Evolutionary conservation across 2,888 invertebrate species (phyloP), one percentile per base, ranked within the genome.

Genomic region (Atrina japonica): DNA sequence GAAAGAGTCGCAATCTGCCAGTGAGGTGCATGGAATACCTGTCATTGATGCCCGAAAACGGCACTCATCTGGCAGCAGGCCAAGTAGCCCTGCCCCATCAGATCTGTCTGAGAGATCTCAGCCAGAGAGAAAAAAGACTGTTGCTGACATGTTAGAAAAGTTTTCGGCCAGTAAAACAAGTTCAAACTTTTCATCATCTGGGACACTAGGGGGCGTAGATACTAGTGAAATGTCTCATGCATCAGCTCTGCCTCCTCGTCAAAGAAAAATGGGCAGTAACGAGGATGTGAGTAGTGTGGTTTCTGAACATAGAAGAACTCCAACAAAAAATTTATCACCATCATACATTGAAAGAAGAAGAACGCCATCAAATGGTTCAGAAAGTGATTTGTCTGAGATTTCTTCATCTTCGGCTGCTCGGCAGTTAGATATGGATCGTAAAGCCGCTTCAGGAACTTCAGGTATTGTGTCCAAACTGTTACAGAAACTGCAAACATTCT

Each of bases 1-100:
- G 5, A 81, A 81, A 59, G 73, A 79, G 9, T 70, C 78, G 25
- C 73, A 80, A 16, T 75, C 67, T 16, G 69, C 74, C n/a, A 75
- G 77, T n/a, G 78, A 63, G 52, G 69, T 74, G 45, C 77, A 78
- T 61, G 82, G 79, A 11, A 75, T 77, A 14, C 85, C 85, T 30
- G 81, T 86, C 2, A 79, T 86, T 61, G 86, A 86, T 78, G 86
- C 66, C 9, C 74, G 84, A 3, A 80, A 75, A 43, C 66, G 85
- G 9, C 86, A 83, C 66, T 78, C 81, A 16, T 82, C 86, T 18
- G 83, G 85, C 18, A 86, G 86, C 63, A 73, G 86, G n/a, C 86
- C 85, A 11, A 83, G 75, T 52, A 86, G 86, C 59, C 86, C 86
- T 45, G 79, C 82, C 27, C 77, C 82, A n/a, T 74, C 74, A 30